Percentiles rank a stretch among this genome's conserved stretches.
Evolutionary conservation across 2,888 invertebrate species (phyloP).

Genomic region (Eristalis intricaria): DNA sequence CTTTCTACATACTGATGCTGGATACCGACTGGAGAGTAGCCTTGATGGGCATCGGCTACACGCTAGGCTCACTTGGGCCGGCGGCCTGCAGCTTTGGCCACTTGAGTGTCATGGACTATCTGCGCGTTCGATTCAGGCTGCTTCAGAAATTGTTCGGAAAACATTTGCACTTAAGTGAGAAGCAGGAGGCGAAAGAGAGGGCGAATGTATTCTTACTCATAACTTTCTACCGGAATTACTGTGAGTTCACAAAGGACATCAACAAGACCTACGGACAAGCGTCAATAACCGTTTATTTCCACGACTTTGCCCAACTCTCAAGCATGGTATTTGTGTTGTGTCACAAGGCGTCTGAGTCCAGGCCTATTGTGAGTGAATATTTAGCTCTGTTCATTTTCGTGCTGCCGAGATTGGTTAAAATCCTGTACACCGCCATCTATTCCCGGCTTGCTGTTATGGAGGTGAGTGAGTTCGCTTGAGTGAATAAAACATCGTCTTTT

Average conservation of each 20-base stretch:
- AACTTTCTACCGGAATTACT: conserved; percentile 73
- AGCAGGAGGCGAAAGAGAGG: background rate
- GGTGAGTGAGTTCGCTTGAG: too few species aligned
- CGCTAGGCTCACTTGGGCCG: conserved; percentile 73
- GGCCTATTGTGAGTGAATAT: conserved; percentile 73
- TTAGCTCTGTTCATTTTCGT: conserved; percentile 74
- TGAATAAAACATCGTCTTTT: too few species aligned
- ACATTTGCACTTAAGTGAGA: conserved; percentile 7
- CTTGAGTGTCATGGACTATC: conserved; percentile 76
- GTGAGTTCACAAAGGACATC: conserved; percentile 73
- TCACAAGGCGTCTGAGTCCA: conserved; percentile 74
- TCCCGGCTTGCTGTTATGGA: conserved; percentile 75
- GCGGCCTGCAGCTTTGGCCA: conserved; percentile 74
- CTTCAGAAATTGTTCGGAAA: conserved; percentile 74
- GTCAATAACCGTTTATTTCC: conserved; percentile 74
- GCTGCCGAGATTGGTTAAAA: conserved; percentile 75
- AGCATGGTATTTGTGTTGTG: conserved; percentile 77
- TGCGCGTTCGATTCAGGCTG: conserved; percentile 77
- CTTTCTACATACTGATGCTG: conserved; percentile 74
- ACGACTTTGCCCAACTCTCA: conserved; percentile 77
- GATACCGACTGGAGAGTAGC: conserved; percentile 47
- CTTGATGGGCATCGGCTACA: conserved; percentile 74
- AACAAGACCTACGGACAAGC: conserved; percentile 75
- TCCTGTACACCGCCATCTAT: conserved; percentile 75
- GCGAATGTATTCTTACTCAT: conserved; percentile 69